Base-by-base conservation (phyloP, 2,113 vertebrate species). In the Apodemus speciosus region DNA sequence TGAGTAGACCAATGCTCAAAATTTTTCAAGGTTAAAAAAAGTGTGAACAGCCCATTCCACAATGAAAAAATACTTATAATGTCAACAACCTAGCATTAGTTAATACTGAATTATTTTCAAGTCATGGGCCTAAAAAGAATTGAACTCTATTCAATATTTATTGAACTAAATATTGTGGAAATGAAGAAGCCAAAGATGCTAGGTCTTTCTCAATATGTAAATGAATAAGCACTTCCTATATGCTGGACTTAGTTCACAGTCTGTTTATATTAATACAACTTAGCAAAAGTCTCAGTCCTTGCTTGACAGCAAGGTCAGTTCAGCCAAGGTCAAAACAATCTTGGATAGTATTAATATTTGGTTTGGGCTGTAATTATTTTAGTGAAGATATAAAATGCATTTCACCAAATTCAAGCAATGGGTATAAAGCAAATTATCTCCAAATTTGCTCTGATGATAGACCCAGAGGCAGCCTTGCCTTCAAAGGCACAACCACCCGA, bases 1-100 rank as follows among this genome's bases (percentile, higher is more conserved):
- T 88, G 58, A 92, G 89, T 16, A 71, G 25, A 83, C 6, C 60
- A 66, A 32, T 8, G 46, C 27, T 46, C n/a, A 56, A 73, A 60
- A 25, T 6, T 69, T 62, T 93, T 88, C 49, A 92, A 51, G 71
- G n/a, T 80, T 25, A 27, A 38, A 81, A 88, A 40, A 13, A 14
- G 35, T 38, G 9, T 46, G 30, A 93, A 88, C 4, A 46, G 32
- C 16, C 35, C 85, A 5, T 49, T 90, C 9, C 25, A 32, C 73
- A 91, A 85, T 69, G 9, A 90, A 92, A 77, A 90, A 90, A 86
- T 49, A 79, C 51, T 84, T 62, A 35, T 43, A 53, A 88, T 32
- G 6, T 81, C 87, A 68, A 11, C 76, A 75, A 62, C 5, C 56
- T 68, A 77, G 62, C n/a, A 51, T 85, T 30, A 64, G 35, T 77